Evolutionary conservation across 1,140 invertebrate genomes (phyloP).

Genomic region (Andricus grossulariae): DNA sequence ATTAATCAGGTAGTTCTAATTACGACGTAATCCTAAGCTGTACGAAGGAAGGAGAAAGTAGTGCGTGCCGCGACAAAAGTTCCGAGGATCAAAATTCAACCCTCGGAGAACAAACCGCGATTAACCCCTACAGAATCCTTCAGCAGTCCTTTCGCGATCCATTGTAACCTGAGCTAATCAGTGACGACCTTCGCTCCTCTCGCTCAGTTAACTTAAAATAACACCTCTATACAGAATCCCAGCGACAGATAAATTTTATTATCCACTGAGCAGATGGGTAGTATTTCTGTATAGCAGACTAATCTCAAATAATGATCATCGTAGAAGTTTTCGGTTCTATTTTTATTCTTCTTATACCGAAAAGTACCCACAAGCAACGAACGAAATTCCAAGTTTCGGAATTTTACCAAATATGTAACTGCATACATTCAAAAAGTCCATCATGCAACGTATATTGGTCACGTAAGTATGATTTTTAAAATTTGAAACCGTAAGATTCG

Average conservation of each 20-base stretch:
- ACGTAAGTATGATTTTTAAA: no score
- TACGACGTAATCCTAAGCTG: conserved; percentile 47
- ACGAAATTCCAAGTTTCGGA: no score
- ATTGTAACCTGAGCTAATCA: conserved; percentile 48
- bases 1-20: conserved; percentile 53
- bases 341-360: no score
- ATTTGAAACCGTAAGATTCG: no score
- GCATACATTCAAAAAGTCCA: no score
- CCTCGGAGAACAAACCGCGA: conserved; percentile 67
- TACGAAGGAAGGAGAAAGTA: conserved; percentile 46
- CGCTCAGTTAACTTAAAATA: conserved; percentile 58
- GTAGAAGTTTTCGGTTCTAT: no score
- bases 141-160: conserved; percentile 52
- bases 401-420: no score
- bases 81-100: conserved; percentile 71
- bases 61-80: conserved; percentile 71
- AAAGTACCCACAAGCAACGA: no score
- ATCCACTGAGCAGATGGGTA: conserved; percentile 35
- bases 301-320: conserved; percentile 25
- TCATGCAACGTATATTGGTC: no score
- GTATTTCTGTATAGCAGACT: conserved; percentile 39
- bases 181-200: conserved; percentile 38
- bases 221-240: conserved; percentile 41
- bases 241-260: conserved; percentile 40
- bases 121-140: conserved; percentile 69